phyloP scores from a whole-genome alignment of 2,888 invertebrate genomes.

The Crossocerus cetratus region DNA sequence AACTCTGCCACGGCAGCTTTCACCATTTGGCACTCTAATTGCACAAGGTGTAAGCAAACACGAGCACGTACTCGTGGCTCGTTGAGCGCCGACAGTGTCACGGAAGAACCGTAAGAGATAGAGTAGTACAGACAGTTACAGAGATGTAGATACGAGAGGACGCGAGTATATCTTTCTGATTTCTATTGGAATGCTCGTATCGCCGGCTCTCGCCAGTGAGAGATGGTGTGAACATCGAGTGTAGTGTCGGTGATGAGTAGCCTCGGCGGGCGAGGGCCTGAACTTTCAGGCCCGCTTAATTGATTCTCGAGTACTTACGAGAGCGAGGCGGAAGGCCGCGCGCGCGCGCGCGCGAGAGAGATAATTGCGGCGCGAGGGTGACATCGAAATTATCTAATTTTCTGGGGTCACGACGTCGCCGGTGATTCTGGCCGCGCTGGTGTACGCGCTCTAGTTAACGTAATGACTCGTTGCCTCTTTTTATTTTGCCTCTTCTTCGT shows the following conservation, averaged over 20 bases:
- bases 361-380: slow-evolving; percentile 51
- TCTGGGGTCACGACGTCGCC: slow-evolving; percentile 42
- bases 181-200: no score
- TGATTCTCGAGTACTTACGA: slow-evolving; percentile 46
- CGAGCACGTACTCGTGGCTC: not conserved
- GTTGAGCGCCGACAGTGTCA: not conserved
- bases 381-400: slow-evolving; percentile 56
- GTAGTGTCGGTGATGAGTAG: no score
- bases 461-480: slow-evolving; percentile 15
- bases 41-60: not conserved
- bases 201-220: no score
- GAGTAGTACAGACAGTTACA: no score
- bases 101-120: no score
- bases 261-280: slow-evolving; percentile 32
- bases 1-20: no score
- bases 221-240: no score
- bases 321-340: slow-evolving; percentile 34
- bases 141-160: no score
- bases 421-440: slow-evolving; percentile 8
- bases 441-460: slow-evolving; percentile 6
- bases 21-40: no score
- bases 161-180: no score
- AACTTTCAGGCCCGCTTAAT: slow-evolving; percentile 59
- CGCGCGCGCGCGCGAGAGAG: no score
- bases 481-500: not conserved